These are phyloP conservation scores for Himalopsyche kuldschensis DNA, from an alignment of 2,888 invertebrate genomes.

Conservation along the genomic window DNA sequence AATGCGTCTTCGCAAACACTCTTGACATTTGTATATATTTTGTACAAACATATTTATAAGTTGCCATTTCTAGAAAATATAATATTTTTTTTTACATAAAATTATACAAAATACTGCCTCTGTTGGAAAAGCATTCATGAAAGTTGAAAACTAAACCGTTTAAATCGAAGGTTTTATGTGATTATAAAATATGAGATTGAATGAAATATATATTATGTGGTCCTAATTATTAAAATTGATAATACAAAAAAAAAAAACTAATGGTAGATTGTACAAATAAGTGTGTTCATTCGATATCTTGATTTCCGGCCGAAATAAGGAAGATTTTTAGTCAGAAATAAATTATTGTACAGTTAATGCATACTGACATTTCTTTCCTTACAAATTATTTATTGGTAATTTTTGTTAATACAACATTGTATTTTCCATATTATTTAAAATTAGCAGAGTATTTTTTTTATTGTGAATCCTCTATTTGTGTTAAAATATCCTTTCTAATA, in stretches of 20 bases:
- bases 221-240: not conserved
- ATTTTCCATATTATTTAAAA: not conserved
- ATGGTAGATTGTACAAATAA: not conserved
- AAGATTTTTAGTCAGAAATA: not conserved
- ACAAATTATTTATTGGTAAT: not conserved
- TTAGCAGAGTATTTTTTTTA: not conserved
- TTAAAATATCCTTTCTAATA: no score
- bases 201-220: not conserved
- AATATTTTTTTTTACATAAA: not conserved
- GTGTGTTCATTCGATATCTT: not conserved
- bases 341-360: not conserved
- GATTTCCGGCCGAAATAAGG: not conserved
- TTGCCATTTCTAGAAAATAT: not conserved
- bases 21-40: not conserved
- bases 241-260: not conserved
- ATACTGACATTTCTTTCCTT: not conserved
- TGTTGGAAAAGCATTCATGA: not conserved
- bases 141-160: not conserved
- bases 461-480: not conserved
- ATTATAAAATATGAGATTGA: not conserved
- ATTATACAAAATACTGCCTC: not conserved
- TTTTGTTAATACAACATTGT: not conserved
- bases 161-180: not conserved
- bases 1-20: not conserved
- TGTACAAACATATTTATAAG: not conserved